Percentiles rank a stretch among this genome's conserved stretches.
These are phyloP conservation scores for Apaloderma vittatum DNA, from an alignment of 2,113 vertebrate genomes.

Conservation along the genomic window DNA sequence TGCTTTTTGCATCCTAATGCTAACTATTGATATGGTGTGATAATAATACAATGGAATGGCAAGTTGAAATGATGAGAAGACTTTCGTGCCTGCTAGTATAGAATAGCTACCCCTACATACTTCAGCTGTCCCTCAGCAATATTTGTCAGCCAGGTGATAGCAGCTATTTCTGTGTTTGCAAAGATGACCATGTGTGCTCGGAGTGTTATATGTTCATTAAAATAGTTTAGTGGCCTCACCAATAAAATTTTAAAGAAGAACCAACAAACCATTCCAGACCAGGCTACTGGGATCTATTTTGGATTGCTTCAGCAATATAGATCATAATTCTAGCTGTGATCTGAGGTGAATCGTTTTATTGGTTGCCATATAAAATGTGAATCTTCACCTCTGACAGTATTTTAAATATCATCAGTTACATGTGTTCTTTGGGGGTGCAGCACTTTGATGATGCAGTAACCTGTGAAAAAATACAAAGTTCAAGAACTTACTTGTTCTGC, in stretches of 20 bases:
- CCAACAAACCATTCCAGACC: not conserved
- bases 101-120: slow-evolving; percentile 47
- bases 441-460: not conserved
- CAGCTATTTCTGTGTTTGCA: slow-evolving; percentile 73
- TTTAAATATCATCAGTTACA: not conserved
- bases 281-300: not conserved
- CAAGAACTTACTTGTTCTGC: not conserved
- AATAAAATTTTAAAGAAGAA: not conserved
- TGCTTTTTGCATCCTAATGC: slow-evolving; percentile 47
- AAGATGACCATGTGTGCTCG: slow-evolving; percentile 24
- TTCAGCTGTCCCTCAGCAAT: slow-evolving; percentile 72
- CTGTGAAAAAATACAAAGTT: not conserved
- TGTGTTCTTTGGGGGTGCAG: not conserved
- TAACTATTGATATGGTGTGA: slow-evolving; percentile 38
- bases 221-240: slow-evolving; percentile 19
- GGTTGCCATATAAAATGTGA: not conserved
- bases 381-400: not conserved
- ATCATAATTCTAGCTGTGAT: not conserved
- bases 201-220: slow-evolving; percentile 44
- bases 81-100: slow-evolving; percentile 61
- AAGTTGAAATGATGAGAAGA: slow-evolving; percentile 65
- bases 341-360: not conserved
- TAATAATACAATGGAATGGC: slow-evolving; percentile 71
- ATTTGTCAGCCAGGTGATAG: slow-evolving; percentile 68
- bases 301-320: not conserved